Percentiles rank a stretch among this genome's conserved stretches.
phyloP scores from a whole-genome alignment of 2,797 vertebrate species.

The Potorous gilbertii region DNA sequence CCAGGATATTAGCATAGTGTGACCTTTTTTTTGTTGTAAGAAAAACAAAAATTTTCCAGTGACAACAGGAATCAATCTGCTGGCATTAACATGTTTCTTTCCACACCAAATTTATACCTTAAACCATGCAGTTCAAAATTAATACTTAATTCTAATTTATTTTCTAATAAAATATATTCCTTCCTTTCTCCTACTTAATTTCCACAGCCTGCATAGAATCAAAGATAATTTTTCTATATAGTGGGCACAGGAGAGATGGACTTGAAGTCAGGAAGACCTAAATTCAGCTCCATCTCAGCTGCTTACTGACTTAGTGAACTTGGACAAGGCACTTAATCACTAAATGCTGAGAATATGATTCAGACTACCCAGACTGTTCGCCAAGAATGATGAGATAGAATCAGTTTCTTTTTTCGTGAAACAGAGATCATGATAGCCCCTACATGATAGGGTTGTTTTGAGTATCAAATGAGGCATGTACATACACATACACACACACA shows the following conservation, averaged over 20 bases:
- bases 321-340: not conserved
- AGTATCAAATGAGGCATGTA: not conserved
- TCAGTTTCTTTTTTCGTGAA: not conserved
- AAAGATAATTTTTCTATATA: not conserved
- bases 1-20: not conserved
- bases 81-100: not conserved
- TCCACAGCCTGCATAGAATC: not conserved
- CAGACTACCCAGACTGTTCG: not conserved
- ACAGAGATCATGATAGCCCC: not conserved
- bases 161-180: not conserved
- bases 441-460: not conserved
- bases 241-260: not conserved
- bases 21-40: not conserved
- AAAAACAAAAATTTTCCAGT: not conserved
- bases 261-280: not conserved
- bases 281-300: not conserved
- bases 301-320: not conserved
- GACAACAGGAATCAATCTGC: not conserved
- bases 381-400: not conserved
- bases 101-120: not conserved
- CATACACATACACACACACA: too few species aligned
- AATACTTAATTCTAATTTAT: not conserved
- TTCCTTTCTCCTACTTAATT: not conserved
- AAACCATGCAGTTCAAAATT: not conserved
- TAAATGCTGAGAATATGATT: not conserved